Conservation (phyloP, 2,888 invertebrate species). For the Ophioninae sp. region DNA sequence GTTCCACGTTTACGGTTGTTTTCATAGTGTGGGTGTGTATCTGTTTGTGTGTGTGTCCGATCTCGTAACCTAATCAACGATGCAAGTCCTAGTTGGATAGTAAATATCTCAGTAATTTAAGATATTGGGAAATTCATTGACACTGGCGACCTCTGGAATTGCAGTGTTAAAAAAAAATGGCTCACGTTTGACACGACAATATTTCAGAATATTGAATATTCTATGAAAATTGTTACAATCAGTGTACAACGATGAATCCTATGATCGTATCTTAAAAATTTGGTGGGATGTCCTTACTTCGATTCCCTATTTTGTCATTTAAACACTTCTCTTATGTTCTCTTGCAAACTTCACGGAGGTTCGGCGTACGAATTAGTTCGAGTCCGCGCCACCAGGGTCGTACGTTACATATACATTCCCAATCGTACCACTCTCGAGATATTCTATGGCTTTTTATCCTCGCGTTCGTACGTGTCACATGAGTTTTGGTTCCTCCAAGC, state of each 20-base stretch:
- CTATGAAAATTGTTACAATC: not conserved
- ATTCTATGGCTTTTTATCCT: slow-evolving; percentile 61
- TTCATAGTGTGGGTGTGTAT: not conserved
- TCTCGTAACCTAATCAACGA: slow-evolving; percentile 33
- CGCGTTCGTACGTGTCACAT: slow-evolving; percentile 35
- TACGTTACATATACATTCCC: slow-evolving; percentile 30
- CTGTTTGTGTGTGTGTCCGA: slow-evolving; percentile 6
- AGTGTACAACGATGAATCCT: not conserved
- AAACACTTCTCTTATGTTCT: not conserved
- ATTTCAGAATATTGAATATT: slow-evolving; percentile 5
- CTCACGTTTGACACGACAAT: not conserved
- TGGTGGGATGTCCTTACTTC: not conserved
- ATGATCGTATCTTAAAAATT: not conserved
- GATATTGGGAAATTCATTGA: slow-evolving; percentile 46
- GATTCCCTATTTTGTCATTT: not conserved
- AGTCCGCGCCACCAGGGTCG: slow-evolving; percentile 28
- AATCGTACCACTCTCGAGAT: slow-evolving; percentile 67
- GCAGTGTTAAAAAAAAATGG: not conserved
- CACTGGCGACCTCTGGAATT: slow-evolving; percentile 5
- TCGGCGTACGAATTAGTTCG: slow-evolving; percentile 10
- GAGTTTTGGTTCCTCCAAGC: slow-evolving; percentile 17
- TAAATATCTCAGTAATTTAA: slow-evolving; percentile 49
- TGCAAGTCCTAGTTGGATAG: slow-evolving; percentile 5
- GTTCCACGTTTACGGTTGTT: slow-evolving; percentile 33
- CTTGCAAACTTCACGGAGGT: not conserved